Evolutionary conservation across 2,888 invertebrate species (phyloP), one percentile per base, ranked within the genome.

Genomic region (Leptopilina syphax): DNA sequence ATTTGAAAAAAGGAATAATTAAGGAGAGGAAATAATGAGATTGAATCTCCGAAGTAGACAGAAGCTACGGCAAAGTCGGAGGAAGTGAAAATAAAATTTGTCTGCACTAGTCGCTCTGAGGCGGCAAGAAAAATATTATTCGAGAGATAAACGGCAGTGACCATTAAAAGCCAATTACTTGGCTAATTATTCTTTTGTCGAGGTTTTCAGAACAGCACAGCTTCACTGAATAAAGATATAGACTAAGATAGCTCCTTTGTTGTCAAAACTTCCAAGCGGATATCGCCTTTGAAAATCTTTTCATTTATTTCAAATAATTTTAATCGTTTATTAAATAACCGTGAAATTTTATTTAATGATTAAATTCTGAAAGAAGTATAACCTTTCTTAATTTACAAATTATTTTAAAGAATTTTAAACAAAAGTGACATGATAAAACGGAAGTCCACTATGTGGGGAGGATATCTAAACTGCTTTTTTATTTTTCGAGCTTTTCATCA

Each of bases 1-100:
- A 83, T 85, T 86, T 83, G 84, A 84, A 84, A 85, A 85, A 86
- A 86, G 85, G 85, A 88, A 88, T 86, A 87, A 88, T 88, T 87
- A 86, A 87, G 83, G 80, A 84, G 83, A 79, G 82, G 83, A 85
- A 83, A 85, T 88, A 86, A 88, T 87, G 85, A 87, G 86, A 87
- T 87, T 86, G 85, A 81, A 79, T 82, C 77, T 80, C 70, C 27
- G 63, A 65, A 54, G 73, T 6, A 78, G 66, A 63, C 57, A 81
- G 66, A 77, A 54, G 41, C 70, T 18, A 77, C 34, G 79, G 10
- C 3, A 77, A 77, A 77, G 67, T 65, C 63, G 67, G 79, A 73
- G 79, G 76, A 80, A 78, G 78, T 60, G 81, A 70, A 81, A 85
- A 85, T 83, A 80, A 84, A 82, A 87, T 84, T 84, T 81, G 80